A percentile compares a stretch with the other conserved stretches of the same genome.
phyloP scores from a whole-genome alignment of 2,113 vertebrate species.

The Myanophis thanlyinensis region DNA sequence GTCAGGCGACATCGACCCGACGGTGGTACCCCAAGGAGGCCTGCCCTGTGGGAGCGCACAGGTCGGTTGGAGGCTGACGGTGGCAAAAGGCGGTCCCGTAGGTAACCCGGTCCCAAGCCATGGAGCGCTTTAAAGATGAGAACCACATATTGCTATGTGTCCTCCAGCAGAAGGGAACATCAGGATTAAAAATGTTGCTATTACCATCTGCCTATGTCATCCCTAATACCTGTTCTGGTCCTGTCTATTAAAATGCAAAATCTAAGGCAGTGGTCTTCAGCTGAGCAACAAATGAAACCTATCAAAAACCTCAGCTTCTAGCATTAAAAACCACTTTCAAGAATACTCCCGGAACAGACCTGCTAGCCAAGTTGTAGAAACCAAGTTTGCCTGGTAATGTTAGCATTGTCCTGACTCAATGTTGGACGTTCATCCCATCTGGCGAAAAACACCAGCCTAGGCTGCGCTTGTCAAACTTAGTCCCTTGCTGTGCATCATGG shows the following conservation, averaged over 20 bases:
- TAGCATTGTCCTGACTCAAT: not conserved
- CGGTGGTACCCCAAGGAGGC: too few species aligned
- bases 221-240: not conserved
- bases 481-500: not conserved
- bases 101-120: too few species aligned
- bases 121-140: too few species aligned
- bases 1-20: too few species aligned
- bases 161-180: not conserved
- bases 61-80: too few species aligned
- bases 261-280: not conserved
- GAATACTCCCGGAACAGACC: not conserved
- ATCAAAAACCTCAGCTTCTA: not conserved
- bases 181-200: not conserved
- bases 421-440: not conserved
- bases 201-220: too few species aligned
- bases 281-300: not conserved
- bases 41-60: too few species aligned
- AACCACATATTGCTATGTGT: not conserved
- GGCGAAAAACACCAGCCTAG: not conserved
- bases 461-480: not conserved
- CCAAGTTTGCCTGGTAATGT: not conserved
- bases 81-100: too few species aligned
- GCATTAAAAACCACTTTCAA: not conserved
- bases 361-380: not conserved
- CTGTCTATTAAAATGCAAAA: not conserved